A percentile compares a stretch with the other conserved stretches of the same genome.
phyloP scores from a whole-genome alignment of 2,797 vertebrate genomes.

The Hybognathus amarus region DNA sequence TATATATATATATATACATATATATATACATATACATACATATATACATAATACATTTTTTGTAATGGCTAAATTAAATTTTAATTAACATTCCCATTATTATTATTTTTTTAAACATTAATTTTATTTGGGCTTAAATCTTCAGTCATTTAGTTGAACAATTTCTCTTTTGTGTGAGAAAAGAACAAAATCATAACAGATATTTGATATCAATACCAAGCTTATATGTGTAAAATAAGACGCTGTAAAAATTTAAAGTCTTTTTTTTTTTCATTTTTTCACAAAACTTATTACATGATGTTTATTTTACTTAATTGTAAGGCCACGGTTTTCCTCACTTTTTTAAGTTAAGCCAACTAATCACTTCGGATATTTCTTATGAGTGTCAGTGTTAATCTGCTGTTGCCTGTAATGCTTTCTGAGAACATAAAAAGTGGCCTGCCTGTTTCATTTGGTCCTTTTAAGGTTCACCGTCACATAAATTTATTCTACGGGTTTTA shows the following conservation, averaged over 20 bases:
- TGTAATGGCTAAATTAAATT: not conserved
- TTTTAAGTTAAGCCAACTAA: no score
- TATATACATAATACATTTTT: no score
- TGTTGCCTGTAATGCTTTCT: not conserved
- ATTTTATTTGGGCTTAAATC: not conserved
- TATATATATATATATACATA: no score
- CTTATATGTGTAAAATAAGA: not conserved
- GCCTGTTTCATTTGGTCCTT: not conserved
- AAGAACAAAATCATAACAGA: not conserved
- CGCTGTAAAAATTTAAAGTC: no score
- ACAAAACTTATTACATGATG: no score
- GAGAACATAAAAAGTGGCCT: constrained; percentile 16
- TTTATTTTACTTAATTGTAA: no score
- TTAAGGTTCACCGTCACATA: not conserved
- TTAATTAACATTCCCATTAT: not conserved
- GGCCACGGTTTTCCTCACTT: no score
- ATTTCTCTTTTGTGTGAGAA: not conserved
- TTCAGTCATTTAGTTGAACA: not conserved
- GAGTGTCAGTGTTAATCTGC: not conserved
- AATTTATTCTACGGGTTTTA: not conserved
- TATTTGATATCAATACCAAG: not conserved
- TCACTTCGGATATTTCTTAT: constrained; percentile 1
- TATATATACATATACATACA: no score
- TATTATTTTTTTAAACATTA: not conserved
- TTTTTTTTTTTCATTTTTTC: no score